phyloP scores from a whole-genome alignment of 2,888 invertebrate species.

The Drosophila aldrichi region DNA sequence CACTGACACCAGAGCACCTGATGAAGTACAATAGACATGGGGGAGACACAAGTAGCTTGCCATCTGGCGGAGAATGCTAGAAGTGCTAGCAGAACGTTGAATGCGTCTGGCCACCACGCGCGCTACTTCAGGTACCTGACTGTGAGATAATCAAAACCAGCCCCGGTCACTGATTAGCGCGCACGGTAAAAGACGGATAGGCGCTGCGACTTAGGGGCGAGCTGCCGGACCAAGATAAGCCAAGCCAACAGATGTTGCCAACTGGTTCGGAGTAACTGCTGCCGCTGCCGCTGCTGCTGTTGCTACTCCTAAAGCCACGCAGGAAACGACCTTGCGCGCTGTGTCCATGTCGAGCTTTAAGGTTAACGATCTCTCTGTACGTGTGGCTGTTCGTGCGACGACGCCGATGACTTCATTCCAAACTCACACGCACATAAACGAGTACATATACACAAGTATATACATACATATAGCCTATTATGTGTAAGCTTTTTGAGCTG shows the following conservation, averaged over 20 bases:
- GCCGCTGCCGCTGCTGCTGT: neutral
- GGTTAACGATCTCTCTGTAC: conserved; percentile 84
- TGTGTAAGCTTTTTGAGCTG: conserved; percentile 49
- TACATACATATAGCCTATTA: conserved; percentile 12
- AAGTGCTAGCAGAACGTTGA: conserved; percentile 19
- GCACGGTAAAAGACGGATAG: conserved; percentile 87
- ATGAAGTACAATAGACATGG: conserved; percentile 99
- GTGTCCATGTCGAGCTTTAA: conserved; percentile 80
- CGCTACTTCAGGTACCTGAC: conserved; percentile 99
- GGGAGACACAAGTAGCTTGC: conserved; percentile 87
- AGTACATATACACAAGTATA: neutral
- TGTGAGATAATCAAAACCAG: conserved; percentile 88
- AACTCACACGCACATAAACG: conserved; percentile 34
- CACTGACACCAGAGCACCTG: conserved; percentile 97
- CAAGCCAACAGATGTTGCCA: conserved; percentile 58
- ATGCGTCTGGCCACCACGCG: conserved; percentile 89
- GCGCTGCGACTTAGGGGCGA: neutral
- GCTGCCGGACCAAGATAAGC: conserved; percentile 28
- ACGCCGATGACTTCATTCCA: conserved; percentile 74
- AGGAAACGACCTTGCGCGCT: conserved; percentile 84
- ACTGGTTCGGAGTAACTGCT: conserved; percentile 25
- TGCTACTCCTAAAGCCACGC: conserved; percentile 30
- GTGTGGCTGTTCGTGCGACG: conserved; percentile 47
- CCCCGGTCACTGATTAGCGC: conserved; percentile 96
- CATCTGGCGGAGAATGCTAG: neutral